These are phyloP conservation scores for Megaceryle torquata DNA, from an alignment of 2,113 vertebrate species.

Conservation along the genomic window DNA sequence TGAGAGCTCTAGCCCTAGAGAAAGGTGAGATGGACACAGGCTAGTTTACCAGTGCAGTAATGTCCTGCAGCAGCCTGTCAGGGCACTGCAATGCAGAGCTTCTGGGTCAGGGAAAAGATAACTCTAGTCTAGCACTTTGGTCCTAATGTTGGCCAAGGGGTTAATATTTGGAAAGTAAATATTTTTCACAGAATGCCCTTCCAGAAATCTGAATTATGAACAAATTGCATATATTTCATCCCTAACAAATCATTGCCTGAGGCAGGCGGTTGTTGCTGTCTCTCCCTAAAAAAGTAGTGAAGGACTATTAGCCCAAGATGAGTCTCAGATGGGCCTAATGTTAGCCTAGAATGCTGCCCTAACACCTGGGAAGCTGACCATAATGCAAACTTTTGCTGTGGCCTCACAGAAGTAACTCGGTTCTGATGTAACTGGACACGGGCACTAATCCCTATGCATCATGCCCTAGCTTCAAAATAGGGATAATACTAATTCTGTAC, in stretches of 20 bases:
- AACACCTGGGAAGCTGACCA: neutral
- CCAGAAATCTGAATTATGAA: neutral
- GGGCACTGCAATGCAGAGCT: neutral
- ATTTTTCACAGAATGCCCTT: neutral
- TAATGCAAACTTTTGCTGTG: neutral
- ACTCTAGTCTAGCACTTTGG: neutral
- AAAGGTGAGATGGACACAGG: neutral
- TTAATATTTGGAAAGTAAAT: neutral
- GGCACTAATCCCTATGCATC: neutral
- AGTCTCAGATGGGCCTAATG: neutral
- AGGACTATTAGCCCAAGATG: neutral
- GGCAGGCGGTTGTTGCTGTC: neutral
- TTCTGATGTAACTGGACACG: neutral
- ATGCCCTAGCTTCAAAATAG: neutral
- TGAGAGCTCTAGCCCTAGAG: neutral
- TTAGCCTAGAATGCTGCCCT: neutral
- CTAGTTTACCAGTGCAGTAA: accelerated
- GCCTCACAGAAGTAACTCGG: neutral
- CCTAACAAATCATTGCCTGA: neutral
- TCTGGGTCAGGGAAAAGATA: neutral
- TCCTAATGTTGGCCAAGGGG: neutral
- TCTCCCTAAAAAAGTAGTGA: neutral
- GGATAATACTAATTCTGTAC: neutral
- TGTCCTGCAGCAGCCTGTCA: neutral
- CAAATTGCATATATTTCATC: neutral